Percentiles rank a stretch among this genome's conserved stretches.
phyloP scores from a whole-genome alignment of 92 coral and sea anemone species.

The Actinostola sp. region DNA sequence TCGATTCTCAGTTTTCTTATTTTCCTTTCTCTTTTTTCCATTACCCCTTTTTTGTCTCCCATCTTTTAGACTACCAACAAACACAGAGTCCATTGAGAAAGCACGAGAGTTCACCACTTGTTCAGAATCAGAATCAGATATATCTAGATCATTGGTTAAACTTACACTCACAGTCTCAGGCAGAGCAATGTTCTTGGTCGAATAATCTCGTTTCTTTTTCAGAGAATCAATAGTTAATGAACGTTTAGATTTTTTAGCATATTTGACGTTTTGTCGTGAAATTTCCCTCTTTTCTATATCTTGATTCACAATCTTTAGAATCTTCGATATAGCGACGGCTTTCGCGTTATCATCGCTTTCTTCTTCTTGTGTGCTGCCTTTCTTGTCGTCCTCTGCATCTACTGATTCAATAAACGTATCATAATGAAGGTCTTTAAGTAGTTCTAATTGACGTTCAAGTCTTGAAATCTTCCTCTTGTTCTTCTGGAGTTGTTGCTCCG shows the following conservation, averaged over 20 bases:
- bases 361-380: background rate
- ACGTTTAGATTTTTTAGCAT: background rate
- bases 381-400: background rate
- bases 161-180: no score
- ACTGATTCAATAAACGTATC: slow-evolving; percentile 22
- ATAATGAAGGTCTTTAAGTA: slow-evolving; percentile 57
- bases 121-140: background rate
- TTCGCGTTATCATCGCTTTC: slow-evolving; percentile 11
- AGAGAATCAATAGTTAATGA: background rate
- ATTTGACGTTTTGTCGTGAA: background rate
- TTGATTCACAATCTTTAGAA: background rate
- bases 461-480: slow-evolving; percentile 73
- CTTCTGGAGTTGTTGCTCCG: slow-evolving; percentile 68
- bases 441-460: slow-evolving; percentile 67
- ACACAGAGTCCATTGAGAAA: background rate
- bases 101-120: no score
- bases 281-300: background rate
- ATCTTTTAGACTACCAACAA: background rate
- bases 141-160: no score
- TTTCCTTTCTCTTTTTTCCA: slow-evolving; percentile 21
- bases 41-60: background rate
- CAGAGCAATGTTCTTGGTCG: no score
- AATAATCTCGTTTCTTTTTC: no score
- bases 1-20: slow-evolving; percentile 47
- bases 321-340: background rate